Evolutionary conservation across 2,113 vertebrate genomes (phyloP).

Genomic region (Phoxinus phoxinus): DNA sequence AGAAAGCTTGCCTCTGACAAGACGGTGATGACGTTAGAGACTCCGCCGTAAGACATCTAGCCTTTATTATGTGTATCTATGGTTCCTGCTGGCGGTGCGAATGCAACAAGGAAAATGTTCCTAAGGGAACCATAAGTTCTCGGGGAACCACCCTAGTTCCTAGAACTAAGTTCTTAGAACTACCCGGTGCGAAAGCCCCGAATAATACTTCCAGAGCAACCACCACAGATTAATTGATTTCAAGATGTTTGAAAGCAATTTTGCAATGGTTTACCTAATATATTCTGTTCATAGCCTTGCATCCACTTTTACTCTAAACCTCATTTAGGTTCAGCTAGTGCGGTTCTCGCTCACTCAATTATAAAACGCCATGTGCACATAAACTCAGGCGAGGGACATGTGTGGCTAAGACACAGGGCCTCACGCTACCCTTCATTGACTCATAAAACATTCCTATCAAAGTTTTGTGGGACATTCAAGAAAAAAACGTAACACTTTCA

Average conservation of each 20-base stretch:
- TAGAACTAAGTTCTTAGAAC: no score
- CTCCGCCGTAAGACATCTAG: no score
- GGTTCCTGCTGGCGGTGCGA: no score
- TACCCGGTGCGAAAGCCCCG: no score
- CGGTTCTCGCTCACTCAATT: constrained; percentile 9
- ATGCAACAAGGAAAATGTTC: no score
- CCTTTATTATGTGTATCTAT: no score
- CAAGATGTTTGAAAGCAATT: neutral
- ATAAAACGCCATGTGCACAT: constrained; percentile 10
- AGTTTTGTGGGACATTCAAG: constrained; percentile 33
- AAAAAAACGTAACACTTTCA: constrained; percentile 39
- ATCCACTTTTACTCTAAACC: constrained; percentile 16
- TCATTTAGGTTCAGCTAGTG: constrained; percentile 26
- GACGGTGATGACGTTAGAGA: no score
- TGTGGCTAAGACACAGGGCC: constrained; percentile 15
- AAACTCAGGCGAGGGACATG: neutral
- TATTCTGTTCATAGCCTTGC: constrained; percentile 9
- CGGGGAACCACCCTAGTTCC: no score
- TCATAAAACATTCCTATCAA: constrained; percentile 37
- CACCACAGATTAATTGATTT: neutral
- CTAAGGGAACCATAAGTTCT: no score
- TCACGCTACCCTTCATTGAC: neutral
- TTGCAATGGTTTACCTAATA: neutral
- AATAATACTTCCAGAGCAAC: neutral
- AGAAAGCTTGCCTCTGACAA: no score